Percentiles rank a stretch among this genome's conserved stretches.
Conservation (phyloP, 2,797 vertebrate species). For the Nyctibius grandis region DNA sequence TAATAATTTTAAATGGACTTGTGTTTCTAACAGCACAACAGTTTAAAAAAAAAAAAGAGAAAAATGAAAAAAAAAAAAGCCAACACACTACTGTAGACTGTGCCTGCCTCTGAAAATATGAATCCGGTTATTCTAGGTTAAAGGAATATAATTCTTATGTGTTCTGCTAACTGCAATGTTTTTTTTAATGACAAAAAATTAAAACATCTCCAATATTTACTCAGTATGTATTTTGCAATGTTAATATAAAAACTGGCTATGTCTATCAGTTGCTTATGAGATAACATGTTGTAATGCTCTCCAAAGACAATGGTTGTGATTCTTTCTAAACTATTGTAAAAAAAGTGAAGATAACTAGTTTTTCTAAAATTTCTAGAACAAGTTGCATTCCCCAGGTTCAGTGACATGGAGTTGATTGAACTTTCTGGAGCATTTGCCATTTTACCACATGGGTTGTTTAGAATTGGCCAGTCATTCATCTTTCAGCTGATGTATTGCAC, state of each 20-base stretch:
- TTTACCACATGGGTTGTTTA: neutral
- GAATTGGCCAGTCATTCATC: neutral
- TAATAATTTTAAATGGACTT: neutral
- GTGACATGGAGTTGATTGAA: neutral
- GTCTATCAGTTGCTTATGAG: neutral
- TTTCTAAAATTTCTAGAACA: neutral
- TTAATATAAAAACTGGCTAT: neutral
- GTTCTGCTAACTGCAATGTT: neutral
- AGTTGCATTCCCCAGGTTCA: neutral
- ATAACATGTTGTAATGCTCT: neutral
- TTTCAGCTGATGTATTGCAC: neutral
- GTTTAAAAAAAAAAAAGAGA: neutral
- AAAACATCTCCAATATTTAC: neutral
- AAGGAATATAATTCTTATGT: neutral
- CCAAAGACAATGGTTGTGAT: neutral
- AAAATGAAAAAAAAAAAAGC: fast-evolving
- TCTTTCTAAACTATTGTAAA: neutral
- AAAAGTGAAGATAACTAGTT: neutral
- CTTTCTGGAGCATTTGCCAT: neutral
- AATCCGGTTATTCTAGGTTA: neutral
- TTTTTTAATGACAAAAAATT: neutral
- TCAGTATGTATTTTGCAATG: neutral
- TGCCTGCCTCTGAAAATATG: neutral
- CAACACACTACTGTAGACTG: neutral
- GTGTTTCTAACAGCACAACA: neutral